Evolutionary conservation across 2,113 vertebrate genomes (phyloP).

Genomic region (Otis tarda): DNA sequence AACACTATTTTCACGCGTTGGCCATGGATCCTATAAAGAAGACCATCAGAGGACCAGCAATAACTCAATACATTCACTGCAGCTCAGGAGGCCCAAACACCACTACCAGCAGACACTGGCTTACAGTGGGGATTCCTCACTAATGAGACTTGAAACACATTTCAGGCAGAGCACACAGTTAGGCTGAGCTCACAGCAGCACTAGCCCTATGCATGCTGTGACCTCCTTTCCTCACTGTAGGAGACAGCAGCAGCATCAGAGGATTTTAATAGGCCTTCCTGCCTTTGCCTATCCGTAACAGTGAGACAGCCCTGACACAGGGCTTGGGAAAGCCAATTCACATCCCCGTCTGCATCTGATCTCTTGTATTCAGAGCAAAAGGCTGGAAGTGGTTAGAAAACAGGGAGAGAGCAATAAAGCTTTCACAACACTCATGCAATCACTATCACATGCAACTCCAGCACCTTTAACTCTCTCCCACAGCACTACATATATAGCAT

Average conservation of each 20-base stretch:
- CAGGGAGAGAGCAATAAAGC: neutral
- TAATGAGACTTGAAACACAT: neutral
- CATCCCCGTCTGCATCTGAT: neutral
- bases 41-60: neutral
- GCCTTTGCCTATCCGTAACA: neutral
- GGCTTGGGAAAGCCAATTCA: neutral
- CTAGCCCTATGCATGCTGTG: neutral
- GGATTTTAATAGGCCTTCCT: neutral
- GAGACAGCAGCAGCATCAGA: neutral
- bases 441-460: neutral
- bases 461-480: neutral
- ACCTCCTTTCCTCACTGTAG: slow-evolving; percentile 12
- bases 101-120: neutral
- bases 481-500: neutral
- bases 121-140: neutral
- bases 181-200: neutral
- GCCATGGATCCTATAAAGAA: neutral
- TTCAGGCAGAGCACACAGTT: neutral
- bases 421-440: neutral
- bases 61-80: neutral
- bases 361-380: neutral
- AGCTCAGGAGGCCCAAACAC: neutral
- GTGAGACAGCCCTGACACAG: neutral
- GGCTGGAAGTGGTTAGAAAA: neutral
- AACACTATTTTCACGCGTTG: neutral